Evolutionary conservation across 2,888 invertebrate species (phyloP).

Genomic region (Cephus runcator): DNA sequence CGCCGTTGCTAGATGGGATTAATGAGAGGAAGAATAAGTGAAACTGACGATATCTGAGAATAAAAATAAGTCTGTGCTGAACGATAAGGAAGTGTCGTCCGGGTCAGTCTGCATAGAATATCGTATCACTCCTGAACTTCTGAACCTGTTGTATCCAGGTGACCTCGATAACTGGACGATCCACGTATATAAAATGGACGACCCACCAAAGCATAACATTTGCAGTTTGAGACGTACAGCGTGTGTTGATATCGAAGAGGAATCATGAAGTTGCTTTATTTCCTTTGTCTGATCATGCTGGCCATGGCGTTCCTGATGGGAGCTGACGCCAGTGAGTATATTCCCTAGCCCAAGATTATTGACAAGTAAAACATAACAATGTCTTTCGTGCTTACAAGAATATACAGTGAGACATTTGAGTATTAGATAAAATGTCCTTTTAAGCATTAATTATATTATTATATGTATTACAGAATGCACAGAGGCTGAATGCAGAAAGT

Average conservation of each 20-base stretch:
- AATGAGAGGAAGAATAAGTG: background rate
- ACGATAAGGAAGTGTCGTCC: background rate
- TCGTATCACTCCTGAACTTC: background rate
- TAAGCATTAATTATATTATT: background rate
- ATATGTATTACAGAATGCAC: slow-evolving; percentile 27
- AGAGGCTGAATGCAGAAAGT: slow-evolving; percentile 35
- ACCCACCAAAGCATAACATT: background rate
- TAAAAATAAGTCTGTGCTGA: background rate
- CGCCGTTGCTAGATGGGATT: background rate
- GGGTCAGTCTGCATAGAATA: background rate
- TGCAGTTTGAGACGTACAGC: background rate
- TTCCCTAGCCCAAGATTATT: background rate
- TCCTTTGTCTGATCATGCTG: slow-evolving; percentile 29
- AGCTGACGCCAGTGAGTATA: slow-evolving; percentile 34
- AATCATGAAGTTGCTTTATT: slow-evolving; percentile 33
- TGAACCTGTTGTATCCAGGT: background rate
- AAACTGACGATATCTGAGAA: background rate
- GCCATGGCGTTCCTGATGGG: slow-evolving; percentile 29
- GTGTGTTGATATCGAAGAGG: background rate
- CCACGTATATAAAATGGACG: background rate
- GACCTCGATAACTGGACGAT: background rate
- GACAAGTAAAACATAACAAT: background rate
- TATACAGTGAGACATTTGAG: background rate
- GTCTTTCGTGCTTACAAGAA: background rate
- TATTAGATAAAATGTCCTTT: background rate